Evolutionary conservation across 2,797 vertebrate species (phyloP).

Genomic region (Cetoscarus ocellatus): DNA sequence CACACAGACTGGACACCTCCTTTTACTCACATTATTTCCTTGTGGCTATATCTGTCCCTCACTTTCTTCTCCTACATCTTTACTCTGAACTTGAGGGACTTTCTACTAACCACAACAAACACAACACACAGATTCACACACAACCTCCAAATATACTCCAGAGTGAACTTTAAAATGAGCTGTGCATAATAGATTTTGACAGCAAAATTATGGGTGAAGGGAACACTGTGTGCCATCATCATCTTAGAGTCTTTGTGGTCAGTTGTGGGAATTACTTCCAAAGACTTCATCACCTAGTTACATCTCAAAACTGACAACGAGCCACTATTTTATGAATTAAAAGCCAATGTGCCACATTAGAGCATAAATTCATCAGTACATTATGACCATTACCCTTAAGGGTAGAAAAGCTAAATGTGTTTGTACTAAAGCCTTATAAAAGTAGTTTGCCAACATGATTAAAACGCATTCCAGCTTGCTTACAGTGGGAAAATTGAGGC

Average conservation of each 20-base stretch:
- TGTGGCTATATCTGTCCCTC: constrained; percentile 9
- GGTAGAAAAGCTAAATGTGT: too few relatives aligned
- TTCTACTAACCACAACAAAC: constrained; percentile 40
- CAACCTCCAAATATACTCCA: constrained; percentile 24
- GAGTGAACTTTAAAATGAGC: constrained; percentile 29
- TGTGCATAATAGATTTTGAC: constrained; percentile 30
- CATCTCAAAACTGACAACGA: constrained; percentile 9
- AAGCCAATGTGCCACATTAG: neutral
- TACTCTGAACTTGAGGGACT: constrained; percentile 25
- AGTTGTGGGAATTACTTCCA: neutral
- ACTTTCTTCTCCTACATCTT: constrained; percentile 20
- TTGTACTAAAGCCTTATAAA: too few relatives aligned
- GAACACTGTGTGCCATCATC: constrained; percentile 13
- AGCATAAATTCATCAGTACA: too few relatives aligned
- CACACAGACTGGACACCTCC: constrained; percentile 4
- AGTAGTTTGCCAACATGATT: too few relatives aligned
- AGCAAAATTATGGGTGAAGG: constrained; percentile 49
- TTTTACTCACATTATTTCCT: constrained; percentile 7
- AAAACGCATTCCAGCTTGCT: too few relatives aligned
- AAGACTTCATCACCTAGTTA: constrained; percentile 3
- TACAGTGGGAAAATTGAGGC: too few relatives aligned
- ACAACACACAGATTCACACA: constrained; percentile 15
- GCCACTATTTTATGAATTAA: neutral
- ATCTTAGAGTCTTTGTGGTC: neutral
- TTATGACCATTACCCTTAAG: neutral